Evolutionary conservation across 2,888 invertebrate species (phyloP), one percentile per base, ranked within the genome.

Genomic region (Mythimna albipuncta): DNA sequence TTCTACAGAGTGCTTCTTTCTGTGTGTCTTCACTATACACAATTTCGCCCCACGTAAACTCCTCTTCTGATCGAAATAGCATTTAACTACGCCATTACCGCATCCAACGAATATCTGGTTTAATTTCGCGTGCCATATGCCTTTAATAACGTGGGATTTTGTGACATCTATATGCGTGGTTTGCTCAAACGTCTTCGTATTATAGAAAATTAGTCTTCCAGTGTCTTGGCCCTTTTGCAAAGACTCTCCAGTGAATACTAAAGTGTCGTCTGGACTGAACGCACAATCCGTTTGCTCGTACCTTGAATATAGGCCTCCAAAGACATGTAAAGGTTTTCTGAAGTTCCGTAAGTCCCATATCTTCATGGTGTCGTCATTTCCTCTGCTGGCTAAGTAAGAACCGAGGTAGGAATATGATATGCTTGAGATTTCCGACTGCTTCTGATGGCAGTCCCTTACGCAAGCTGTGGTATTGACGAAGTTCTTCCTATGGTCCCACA

Each of bases 121-220:
- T n/a, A 99, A 94, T 91, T 99, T 99, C 0, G 99, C 98, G 94
- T 99, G 99, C 99, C 99, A 99, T 0, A 98, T 92, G 0, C 98
- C 97, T 90, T 99, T 98, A 1, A 99, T 98, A 0, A 99, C 97
- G 82, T 98, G 98, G 0, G 98, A 98, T 87, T 98, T 97, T 0
- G 98, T 97, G 0, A 99, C 98, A 11, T 97, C 97, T 70, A 99
- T 97, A 79, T 98, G 97, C 57, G 98, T 97, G 0, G 98, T 97
- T 47, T 97, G 90, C 35, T 98, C 97, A 85, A 98, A 98, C 0
- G 97, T 98, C 71, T 97, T 97, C 0, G 98, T 96, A 86, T 98
- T 97, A 85, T 98, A 98, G 92, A 99, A 99, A 72, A 98, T 91
- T 0, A 99, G 91, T 85, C 97, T 96, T 0, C 99, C 99, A 0